A percentile compares a stretch with the other conserved stretches of the same genome.
These are phyloP conservation scores for Rhynchophorus ferrugineus DNA, from an alignment of 1,140 invertebrate species.

Conservation along the genomic window DNA sequence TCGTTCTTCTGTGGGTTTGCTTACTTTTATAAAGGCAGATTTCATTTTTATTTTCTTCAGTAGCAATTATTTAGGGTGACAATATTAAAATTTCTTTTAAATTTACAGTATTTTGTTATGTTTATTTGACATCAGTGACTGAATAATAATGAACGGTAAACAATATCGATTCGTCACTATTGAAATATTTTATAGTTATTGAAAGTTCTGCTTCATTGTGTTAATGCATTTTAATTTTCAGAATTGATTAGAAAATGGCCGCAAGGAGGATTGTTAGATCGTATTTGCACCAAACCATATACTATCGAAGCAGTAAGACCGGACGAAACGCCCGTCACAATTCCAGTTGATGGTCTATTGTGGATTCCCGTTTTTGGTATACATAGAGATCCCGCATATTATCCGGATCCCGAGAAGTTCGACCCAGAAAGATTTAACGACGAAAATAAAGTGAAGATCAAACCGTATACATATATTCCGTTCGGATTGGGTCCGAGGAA, in stretches of 20 bases:
- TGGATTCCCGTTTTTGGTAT: slow-evolving; percentile 21
- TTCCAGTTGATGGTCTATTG: slow-evolving; percentile 4
- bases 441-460: slow-evolving; percentile 34
- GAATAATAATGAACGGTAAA: background rate
- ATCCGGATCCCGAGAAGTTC: slow-evolving; percentile 40
- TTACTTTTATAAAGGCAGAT: too few species aligned
- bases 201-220: too few species aligned
- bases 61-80: too few species aligned
- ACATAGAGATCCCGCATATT: slow-evolving; percentile 28
- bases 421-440: slow-evolving; percentile 44
- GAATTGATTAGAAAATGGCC: background rate
- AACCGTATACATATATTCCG: slow-evolving; percentile 42
- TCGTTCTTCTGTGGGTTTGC: too few species aligned
- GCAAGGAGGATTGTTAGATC: slow-evolving; percentile 4
- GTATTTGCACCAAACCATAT: background rate
- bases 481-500: slow-evolving; percentile 44
- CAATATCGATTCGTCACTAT: background rate
- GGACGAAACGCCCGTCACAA: slow-evolving; percentile 1
- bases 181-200: too few species aligned
- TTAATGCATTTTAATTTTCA: too few species aligned
- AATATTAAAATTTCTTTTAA: too few species aligned
- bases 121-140: slow-evolving; percentile 7
- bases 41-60: too few species aligned
- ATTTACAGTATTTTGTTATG: too few species aligned
- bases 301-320: background rate